These are phyloP conservation scores for Leptinotarsa defecta DNA, from an alignment of 1,140 invertebrate species.

Conservation along the genomic window DNA sequence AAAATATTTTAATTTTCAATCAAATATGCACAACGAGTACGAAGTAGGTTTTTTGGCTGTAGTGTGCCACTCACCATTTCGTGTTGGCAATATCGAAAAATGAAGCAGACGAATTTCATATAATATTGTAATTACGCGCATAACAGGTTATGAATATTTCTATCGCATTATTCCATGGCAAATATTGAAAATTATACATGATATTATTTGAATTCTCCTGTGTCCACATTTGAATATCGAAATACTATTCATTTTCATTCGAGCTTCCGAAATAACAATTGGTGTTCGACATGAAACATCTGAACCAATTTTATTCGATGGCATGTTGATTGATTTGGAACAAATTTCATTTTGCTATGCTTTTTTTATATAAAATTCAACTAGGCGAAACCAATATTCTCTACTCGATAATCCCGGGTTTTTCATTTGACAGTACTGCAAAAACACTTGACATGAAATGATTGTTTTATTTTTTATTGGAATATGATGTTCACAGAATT, in stretches of 20 bases:
- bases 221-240: not conserved
- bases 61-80: not conserved
- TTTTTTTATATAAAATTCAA: too few species aligned
- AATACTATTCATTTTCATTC: not conserved
- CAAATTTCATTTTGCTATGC: not conserved
- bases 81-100: not conserved
- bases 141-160: slow-evolving; percentile 7
- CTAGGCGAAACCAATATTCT: too few species aligned
- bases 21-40: not conserved
- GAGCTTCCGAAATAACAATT: not conserved
- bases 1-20: not conserved
- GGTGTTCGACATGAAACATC: not conserved
- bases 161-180: not conserved
- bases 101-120: not conserved
- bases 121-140: not conserved
- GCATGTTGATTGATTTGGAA: not conserved
- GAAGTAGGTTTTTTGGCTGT: not conserved
- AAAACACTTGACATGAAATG: too few species aligned
- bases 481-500: too few species aligned
- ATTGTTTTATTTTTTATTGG: too few species aligned
- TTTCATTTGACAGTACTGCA: too few species aligned
- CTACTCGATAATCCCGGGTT: too few species aligned
- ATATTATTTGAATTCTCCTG: slow-evolving; percentile 6
- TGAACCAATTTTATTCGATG: not conserved
- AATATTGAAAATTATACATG: slow-evolving; percentile 2